phyloP scores from a whole-genome alignment of 2,797 vertebrate species.

The Babyrousa celebensis region DNA sequence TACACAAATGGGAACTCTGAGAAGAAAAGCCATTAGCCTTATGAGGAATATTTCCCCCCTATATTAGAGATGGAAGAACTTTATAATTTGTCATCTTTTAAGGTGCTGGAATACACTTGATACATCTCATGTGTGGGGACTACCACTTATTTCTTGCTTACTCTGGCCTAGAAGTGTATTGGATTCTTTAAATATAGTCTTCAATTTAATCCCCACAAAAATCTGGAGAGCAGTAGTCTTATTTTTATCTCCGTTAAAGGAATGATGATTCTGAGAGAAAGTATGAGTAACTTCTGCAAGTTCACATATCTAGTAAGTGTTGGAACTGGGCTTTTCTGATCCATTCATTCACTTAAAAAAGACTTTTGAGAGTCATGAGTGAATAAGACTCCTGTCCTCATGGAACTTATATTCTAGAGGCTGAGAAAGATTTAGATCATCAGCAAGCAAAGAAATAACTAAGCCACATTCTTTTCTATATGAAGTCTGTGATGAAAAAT shows the following conservation, averaged over 20 bases:
- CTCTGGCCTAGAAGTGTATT: background rate
- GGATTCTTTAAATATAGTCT: conserved; percentile 22
- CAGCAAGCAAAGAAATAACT: background rate
- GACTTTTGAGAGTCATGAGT: background rate
- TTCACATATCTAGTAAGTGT: background rate
- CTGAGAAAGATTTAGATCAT: background rate
- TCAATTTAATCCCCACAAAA: background rate
- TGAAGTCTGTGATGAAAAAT: background rate
- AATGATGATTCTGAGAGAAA: background rate
- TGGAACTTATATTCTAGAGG: background rate
- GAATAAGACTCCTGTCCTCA: background rate
- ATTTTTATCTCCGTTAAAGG: conserved; percentile 35
- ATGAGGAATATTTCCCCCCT: background rate
- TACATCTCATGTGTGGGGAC: background rate
- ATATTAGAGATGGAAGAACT: background rate
- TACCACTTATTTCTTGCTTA: conserved; percentile 29
- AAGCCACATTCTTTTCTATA: background rate
- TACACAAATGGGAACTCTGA: background rate
- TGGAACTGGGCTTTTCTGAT: background rate
- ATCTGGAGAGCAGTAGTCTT: background rate
- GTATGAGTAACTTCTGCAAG: conserved; percentile 24
- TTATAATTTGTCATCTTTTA: conserved; percentile 17
- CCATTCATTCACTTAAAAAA: conserved; percentile 1
- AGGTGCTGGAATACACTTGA: background rate
- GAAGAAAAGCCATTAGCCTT: background rate